phyloP scores from a whole-genome alignment of 2,888 invertebrate species.

The Allophyes oxyacanthae region DNA sequence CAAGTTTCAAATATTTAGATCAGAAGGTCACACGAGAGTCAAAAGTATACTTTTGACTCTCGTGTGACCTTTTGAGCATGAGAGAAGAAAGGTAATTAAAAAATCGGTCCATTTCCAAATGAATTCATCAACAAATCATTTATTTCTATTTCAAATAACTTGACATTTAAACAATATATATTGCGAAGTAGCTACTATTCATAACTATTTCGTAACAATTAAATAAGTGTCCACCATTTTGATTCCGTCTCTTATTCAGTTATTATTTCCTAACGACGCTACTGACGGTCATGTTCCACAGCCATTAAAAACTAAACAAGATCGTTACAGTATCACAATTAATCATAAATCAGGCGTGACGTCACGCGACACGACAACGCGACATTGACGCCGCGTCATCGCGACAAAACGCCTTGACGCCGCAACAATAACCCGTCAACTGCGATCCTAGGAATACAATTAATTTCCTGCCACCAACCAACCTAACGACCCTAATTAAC shows the following conservation, averaged over 20 bases:
- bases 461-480: constrained; percentile 57
- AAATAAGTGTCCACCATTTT: constrained; percentile 8
- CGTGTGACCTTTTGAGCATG: no score
- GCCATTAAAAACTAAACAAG: constrained; percentile 55
- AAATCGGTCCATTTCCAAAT: no score
- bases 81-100: no score
- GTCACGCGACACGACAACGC: constrained; percentile 42
- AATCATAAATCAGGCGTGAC: constrained; percentile 51
- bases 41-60: no score
- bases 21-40: no score
- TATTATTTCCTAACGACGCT: constrained; percentile 24
- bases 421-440: constrained; percentile 66
- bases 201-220: constrained; percentile 3
- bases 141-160: no score
- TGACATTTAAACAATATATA: no score
- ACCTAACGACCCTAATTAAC: constrained; percentile 50
- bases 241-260: constrained; percentile 7
- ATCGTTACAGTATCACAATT: constrained; percentile 48
- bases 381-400: constrained; percentile 53
- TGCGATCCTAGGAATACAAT: constrained; percentile 65
- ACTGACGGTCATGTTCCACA: constrained; percentile 39
- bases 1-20: no score
- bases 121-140: no score
- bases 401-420: constrained; percentile 65
- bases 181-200: no score